Evolutionary conservation across 2,888 invertebrate genomes (phyloP).

Genomic region (Drosophila ezoana): DNA sequence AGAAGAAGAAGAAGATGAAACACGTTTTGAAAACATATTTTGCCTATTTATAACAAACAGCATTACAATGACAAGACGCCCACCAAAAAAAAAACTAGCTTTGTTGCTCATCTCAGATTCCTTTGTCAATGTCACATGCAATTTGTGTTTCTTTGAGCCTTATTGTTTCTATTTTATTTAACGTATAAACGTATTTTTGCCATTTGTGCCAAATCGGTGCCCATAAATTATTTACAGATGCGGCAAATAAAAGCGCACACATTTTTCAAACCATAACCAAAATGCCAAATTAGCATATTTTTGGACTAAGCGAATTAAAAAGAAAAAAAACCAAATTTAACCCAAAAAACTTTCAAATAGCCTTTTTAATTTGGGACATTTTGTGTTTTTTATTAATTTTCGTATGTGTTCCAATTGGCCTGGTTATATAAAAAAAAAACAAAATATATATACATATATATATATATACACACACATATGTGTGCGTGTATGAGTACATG

Average conservation of each 20-base stretch:
- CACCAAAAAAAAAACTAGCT: conserved; percentile 31
- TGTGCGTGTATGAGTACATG: conserved; percentile 32
- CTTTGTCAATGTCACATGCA: conserved; percentile 56
- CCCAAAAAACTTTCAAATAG: conserved; percentile 22
- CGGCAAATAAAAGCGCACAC: conserved; percentile 33
- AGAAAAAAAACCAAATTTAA: not conserved
- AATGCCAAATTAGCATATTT: conserved; percentile 42
- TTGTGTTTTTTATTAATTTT: conserved; percentile 6
- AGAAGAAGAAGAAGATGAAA: conserved; percentile 1
- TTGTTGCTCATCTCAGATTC: conserved; percentile 47
- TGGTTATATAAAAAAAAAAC: conserved; percentile 30
- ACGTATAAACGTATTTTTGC: conserved; percentile 4
- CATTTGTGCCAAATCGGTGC: conserved; percentile 47
- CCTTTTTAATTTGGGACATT: conserved; percentile 11
- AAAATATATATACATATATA: conserved; percentile 14
- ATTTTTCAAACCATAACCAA: conserved; percentile 21
- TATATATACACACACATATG: not conserved
- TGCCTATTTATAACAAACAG: conserved; percentile 44
- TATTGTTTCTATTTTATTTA: conserved; percentile 15
- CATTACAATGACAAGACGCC: conserved; percentile 44
- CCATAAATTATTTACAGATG: conserved; percentile 52
- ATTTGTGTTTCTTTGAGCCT: conserved; percentile 27
- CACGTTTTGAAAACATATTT: conserved; percentile 42
- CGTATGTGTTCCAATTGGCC: conserved; percentile 26
- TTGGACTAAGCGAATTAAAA: not conserved